Evolutionary conservation across 2,888 invertebrate genomes (phyloP), one percentile per base, ranked within the genome.

Genomic region (Lagria hirta): DNA sequence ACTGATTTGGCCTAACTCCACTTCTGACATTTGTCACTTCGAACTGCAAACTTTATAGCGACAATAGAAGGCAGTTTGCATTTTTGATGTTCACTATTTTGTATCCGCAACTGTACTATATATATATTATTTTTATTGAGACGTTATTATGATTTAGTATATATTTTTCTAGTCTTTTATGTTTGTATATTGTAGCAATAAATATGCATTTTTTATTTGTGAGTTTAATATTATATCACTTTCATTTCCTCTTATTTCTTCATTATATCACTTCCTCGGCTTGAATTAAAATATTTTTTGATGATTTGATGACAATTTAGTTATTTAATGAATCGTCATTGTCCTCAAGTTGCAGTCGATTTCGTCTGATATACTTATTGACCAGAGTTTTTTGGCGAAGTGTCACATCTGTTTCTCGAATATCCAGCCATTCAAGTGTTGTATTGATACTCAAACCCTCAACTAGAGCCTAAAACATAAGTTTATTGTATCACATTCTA

Each of bases 301-400:
- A 21, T 47, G 8, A 23, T 22, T 2, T 11, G 12, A 8, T 24
- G 22, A 33, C 23, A 29, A 2, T n/a, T n/a, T n/a, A n/a, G n/a
- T n/a, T n/a, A n/a, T n/a, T n/a, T n/a, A n/a, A n/a, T 12, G 18
- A 28, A 38, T 50, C 57, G 4, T 46, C 40, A 1, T 51, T 18
- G 20, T 55, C 59, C 23, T 60, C 58, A 7, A 45, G 33, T 6
- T 49, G 58, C 4, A 38, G 43, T 12, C 61, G 51, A 45, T 80
- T 80, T 15, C 78, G 71, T 18, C 63, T 57, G 14, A 79, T 62
- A n/a, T 74, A 57, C 54, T 74, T 73, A 4, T 74, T 60, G 1
- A 80, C 75, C 48, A 64, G 70, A 1, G 64, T 61, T 52, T 69
- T 65, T 12, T 75, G 75, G 32, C 71, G 71, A 2, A 69, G 65